Evolutionary conservation across 2,888 invertebrate species (phyloP), one percentile per base, ranked within the genome.

Genomic region (Pinctada fucata): DNA sequence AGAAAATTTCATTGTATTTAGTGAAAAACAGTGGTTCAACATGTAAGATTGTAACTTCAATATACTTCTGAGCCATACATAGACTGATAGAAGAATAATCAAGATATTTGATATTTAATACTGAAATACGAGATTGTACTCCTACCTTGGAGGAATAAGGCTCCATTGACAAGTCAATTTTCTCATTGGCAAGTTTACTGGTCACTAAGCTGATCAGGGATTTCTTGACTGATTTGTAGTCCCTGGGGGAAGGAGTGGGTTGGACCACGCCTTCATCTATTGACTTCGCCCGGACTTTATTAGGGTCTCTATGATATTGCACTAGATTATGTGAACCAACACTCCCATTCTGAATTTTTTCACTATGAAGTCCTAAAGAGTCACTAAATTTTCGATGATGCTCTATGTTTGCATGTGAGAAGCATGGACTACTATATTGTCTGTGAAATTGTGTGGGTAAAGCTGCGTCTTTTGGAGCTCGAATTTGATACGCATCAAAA

Each of bases 81-180:
- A 31, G 31, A 31, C 31, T 1, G 31, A 31, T n/a, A n/a, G 16
- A 13, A 66, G n/a, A 66, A 52, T 45, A 58, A 10, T 58, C 45
- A 45, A 58, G 47, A 45, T 3, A 10, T 8, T 67, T 45, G 13
- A 67, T 67, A 31, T 45, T n/a, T 13, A 3, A 6, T 31, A 31
- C 31, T 31, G 31, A 31, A 31, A 31, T 31, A 31, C 31, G 31
- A 31, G 31, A 31, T 1, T 31, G 31, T 31, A 31, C 31, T 13
- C 86, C 85, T 78, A 92, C 91, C 82, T 86, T 81, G 73, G 88
- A 87, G 66, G 91, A 89, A 82, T 92, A 92, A 13, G 92, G 92
- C 78, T 91, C 88, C 70, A 87, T 83, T 45, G 90, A 88, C 8
- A 92, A 85, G 77, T 92, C 91, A 73, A 92, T 92, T 63, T 85